Conservation (phyloP, 2,888 invertebrate species). For the Coenonympha arcania region DNA sequence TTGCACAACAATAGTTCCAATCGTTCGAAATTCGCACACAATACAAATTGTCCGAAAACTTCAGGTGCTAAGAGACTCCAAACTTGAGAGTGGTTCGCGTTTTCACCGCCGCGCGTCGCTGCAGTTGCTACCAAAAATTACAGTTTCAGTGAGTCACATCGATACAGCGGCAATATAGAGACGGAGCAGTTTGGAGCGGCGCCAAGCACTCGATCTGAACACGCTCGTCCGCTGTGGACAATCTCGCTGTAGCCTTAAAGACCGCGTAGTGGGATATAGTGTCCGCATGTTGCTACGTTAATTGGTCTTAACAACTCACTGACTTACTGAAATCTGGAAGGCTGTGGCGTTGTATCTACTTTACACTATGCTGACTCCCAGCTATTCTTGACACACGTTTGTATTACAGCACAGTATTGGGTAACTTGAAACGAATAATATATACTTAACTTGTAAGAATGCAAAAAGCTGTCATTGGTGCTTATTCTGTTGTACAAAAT, state of each 20-base stretch:
- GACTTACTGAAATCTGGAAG: not conserved
- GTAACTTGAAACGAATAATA: no score
- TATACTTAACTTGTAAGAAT: no score
- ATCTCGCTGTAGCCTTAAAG: slow-evolving; percentile 19
- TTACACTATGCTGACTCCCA: no score
- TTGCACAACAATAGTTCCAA: no score
- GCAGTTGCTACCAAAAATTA: slow-evolving; percentile 29
- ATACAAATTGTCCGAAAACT: no score
- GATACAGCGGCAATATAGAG: slow-evolving; percentile 53
- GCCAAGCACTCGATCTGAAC: slow-evolving; percentile 56
- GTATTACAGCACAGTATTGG: no score
- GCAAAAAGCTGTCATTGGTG: no score
- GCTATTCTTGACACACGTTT: no score
- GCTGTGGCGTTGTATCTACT: no score
- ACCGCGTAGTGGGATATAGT: slow-evolving; percentile 2
- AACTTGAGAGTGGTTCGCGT: slow-evolving; percentile 17
- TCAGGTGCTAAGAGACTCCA: slow-evolving; percentile 13
- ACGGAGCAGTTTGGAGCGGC: slow-evolving; percentile 49
- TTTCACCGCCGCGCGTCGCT: slow-evolving; percentile 24
- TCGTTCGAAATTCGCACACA: no score
- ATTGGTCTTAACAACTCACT: slow-evolving; percentile 9
- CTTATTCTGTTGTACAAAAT: no score
- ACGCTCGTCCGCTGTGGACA: slow-evolving; percentile 26
- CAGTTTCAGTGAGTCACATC: slow-evolving; percentile 60
- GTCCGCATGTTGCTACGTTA: slow-evolving; percentile 21